Evolutionary conservation across 30 jellyfish, hydroid and myxozoan species (phyloP).

Genomic region (Mastigias papua): DNA sequence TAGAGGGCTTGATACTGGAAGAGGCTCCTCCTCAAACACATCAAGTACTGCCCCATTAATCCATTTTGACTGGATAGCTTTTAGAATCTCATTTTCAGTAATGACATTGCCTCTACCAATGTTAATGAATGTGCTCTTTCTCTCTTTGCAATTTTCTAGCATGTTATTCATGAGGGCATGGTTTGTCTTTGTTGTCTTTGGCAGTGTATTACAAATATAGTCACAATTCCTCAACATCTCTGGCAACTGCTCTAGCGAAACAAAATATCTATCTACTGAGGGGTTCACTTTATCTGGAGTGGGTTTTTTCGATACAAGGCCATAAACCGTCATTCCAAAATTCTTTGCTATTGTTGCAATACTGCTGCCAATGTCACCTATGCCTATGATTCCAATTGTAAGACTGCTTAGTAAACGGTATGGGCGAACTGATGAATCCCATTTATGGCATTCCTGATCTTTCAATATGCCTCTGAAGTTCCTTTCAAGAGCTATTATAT

Average conservation of each 20-base stretch:
- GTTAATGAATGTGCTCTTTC: slow-evolving; percentile 79
- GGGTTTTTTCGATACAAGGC: slow-evolving; percentile 58
- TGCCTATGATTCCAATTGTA: slow-evolving; percentile 81
- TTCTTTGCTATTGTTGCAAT: slow-evolving; percentile 77
- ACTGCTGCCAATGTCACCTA: slow-evolving; percentile 84
- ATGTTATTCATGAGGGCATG: slow-evolving; percentile 54
- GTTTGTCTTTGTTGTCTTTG: slow-evolving; percentile 81
- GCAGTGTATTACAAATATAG: slow-evolving; percentile 82
- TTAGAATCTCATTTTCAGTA: slow-evolving; percentile 62
- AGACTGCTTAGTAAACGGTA: slow-evolving; percentile 58
- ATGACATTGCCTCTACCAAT: slow-evolving; percentile 89
- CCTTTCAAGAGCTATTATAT: slow-evolving; percentile 85
- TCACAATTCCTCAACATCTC: slow-evolving; percentile 69
- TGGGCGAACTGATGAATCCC: slow-evolving; percentile 23
- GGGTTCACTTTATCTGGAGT: slow-evolving; percentile 12
- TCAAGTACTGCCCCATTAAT: slow-evolving; percentile 86
- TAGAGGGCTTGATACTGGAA: slow-evolving; percentile 68
- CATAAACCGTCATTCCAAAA: slow-evolving; percentile 91
- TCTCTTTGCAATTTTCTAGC: slow-evolving; percentile 81
- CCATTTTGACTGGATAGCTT: slow-evolving; percentile 77
- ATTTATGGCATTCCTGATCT: slow-evolving; percentile 42
- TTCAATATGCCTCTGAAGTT: slow-evolving; percentile 16
- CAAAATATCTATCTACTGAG: slow-evolving; percentile 54
- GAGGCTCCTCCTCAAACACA: slow-evolving; percentile 89
- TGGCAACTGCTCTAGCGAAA: slow-evolving; percentile 49